A percentile compares a stretch with the other conserved stretches of the same genome.
phyloP scores from a whole-genome alignment of 2,113 vertebrate genomes.

The Tonatia bakeri region DNA sequence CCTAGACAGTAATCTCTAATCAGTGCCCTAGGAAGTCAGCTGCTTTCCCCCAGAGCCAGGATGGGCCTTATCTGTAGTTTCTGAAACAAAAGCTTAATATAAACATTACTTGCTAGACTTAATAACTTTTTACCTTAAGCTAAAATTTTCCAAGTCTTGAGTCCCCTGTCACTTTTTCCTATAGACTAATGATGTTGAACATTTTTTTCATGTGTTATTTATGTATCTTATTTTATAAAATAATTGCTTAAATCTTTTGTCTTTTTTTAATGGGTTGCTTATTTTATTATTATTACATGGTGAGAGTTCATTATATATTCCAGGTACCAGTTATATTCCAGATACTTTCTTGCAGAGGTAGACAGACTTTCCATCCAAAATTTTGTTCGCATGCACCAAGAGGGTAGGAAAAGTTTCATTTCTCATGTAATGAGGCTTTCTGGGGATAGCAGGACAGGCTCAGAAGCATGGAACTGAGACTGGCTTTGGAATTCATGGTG shows the following conservation, averaged over 20 bases:
- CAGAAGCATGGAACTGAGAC: neutral
- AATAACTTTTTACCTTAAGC: too few relatives aligned
- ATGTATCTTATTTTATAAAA: neutral
- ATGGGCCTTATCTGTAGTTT: too few relatives aligned
- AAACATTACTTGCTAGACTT: too few relatives aligned
- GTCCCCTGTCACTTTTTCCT: neutral
- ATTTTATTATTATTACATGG: neutral
- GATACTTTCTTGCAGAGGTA: neutral
- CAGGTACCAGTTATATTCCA: neutral
- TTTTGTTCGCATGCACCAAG: neutral
- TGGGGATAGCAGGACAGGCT: neutral
- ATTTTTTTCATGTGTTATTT: neutral
- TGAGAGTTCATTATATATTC: neutral
- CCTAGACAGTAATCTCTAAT: too few relatives aligned
- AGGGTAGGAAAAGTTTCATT: neutral
- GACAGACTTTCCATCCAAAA: neutral
- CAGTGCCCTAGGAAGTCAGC: too few relatives aligned
- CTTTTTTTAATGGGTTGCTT: neutral
- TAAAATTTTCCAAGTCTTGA: too few relatives aligned
- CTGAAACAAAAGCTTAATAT: too few relatives aligned
- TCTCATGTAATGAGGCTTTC: neutral
- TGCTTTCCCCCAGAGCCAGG: too few relatives aligned
- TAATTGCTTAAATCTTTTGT: neutral
- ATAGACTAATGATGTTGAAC: neutral
- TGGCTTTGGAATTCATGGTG: neutral